Evolutionary conservation across 2,888 invertebrate species (phyloP), one percentile per base, ranked within the genome.

Genomic region (Seira musarum): DNA sequence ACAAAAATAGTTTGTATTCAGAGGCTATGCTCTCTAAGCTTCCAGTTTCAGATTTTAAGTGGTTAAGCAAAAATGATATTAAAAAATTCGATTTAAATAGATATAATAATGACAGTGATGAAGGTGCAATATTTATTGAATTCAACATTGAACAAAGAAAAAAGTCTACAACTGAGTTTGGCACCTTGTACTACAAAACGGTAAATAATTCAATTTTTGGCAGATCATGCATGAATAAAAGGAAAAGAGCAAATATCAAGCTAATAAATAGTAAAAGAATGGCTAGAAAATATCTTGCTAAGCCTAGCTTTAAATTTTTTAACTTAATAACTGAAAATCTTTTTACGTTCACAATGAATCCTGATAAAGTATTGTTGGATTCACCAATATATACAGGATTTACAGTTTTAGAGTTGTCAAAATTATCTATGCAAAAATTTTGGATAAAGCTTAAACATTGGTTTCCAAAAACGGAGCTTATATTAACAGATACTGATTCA

Each of bases 401-500:
- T 19, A 30, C 61, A 0, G 57, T 71, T 2, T 35, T 81, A 22
- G 78, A 74, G 6, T n/a, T 64, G 2, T 68, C 77, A 1, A 81
- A 78, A 46, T 2, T 68, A 17, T 19, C 24, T 21, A 70, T 80
- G 66, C 19, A 5, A 17, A 6, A 64, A 1, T 80, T 80, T 61
- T 80, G 75, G 22, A 49, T 46, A 2, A 75, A 80, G 61, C 61
- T 80, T 13, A 75, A 66, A 40, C 21, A 19, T 15, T 80, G 70
- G 80, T 80, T 65, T 49, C 24, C 30, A 0, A 13, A 75, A 6
- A 22, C 10, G 21, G 5, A 19, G 0, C n/a, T 80, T 13, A 13
- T 75, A 2, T 3, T 60, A 1, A 63, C 61, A 0, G 81, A 81
- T 72, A 60, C 61, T n/a, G 81, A 81, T n/a, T 64, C 71, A 1